phyloP scores from a whole-genome alignment of 2,888 invertebrate species.

The Pharmacophagus antenor region DNA sequence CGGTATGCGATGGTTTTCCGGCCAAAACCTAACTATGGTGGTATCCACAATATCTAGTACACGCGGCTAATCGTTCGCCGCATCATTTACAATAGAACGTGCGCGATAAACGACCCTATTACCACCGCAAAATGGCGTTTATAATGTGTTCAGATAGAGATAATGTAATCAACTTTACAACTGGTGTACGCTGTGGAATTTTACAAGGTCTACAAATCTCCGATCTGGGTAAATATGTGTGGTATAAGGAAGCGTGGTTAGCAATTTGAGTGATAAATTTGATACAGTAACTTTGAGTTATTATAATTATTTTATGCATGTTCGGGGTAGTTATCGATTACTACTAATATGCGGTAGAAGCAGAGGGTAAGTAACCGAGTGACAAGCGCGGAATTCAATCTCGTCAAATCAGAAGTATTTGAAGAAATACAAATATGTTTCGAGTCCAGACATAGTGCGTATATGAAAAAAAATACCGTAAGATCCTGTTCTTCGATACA shows the following conservation, averaged over 20 bases:
- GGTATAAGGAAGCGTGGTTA: constrained; percentile 20
- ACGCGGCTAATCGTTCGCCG: constrained; percentile 22
- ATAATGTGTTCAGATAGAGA: constrained; percentile 10
- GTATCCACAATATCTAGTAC: constrained; percentile 33
- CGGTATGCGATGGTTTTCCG: constrained; percentile 56
- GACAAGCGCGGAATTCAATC: too few relatives aligned
- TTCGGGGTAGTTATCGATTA: too few relatives aligned
- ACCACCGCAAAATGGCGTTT: neutral
- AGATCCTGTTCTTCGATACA: too few relatives aligned
- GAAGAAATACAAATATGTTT: too few relatives aligned
- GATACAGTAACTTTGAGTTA: neutral
- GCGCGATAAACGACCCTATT: constrained; percentile 16
- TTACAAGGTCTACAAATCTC: constrained; percentile 28
- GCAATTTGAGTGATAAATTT: constrained; percentile 24
- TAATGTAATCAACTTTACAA: constrained; percentile 27
- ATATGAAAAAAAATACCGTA: too few relatives aligned
- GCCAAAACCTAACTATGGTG: constrained; percentile 39
- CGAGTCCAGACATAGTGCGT: too few relatives aligned
- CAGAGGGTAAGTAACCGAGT: too few relatives aligned
- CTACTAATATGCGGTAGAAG: too few relatives aligned
- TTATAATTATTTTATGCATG: neutral
- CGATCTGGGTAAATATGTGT: constrained; percentile 22
- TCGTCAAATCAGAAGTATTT: too few relatives aligned
- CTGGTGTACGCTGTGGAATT: constrained; percentile 28
- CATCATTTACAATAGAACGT: constrained; percentile 1